phyloP scores from a whole-genome alignment of 2,888 invertebrate species.

The Yponomeuta malinellus region DNA sequence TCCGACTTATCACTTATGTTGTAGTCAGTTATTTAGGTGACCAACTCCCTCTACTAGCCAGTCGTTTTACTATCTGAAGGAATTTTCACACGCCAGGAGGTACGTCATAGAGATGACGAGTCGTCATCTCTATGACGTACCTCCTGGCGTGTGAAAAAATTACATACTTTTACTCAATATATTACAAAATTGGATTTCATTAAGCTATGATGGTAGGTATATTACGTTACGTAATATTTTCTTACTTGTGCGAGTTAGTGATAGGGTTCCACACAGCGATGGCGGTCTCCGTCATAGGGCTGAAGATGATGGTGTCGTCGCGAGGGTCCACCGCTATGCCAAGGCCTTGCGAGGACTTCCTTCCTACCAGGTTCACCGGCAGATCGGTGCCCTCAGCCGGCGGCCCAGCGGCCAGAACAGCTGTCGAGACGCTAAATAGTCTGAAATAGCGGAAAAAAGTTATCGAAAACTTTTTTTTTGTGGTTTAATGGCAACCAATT shows the following conservation, averaged over 20 bases:
- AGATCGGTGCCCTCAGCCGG: conserved; percentile 81
- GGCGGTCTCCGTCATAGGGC: conserved; percentile 87
- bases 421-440: conserved; percentile 85
- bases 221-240: not conserved
- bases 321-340: conserved; percentile 82
- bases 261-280: conserved; percentile 87
- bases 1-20: too few relatives aligned
- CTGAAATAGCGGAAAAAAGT: conserved; percentile 50
- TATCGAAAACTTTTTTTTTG: not conserved
- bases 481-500: too few relatives aligned
- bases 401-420: conserved; percentile 83
- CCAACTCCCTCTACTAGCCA: too few relatives aligned
- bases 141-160: too few relatives aligned
- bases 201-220: too few relatives aligned
- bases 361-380: conserved; percentile 85
- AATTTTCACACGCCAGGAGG: too few relatives aligned
- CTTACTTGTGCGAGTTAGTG: conserved; percentile 82
- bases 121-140: too few relatives aligned
- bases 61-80: too few relatives aligned
- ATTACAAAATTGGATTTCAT: too few relatives aligned
- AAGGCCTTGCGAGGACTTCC: conserved; percentile 89
- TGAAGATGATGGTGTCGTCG: conserved; percentile 85
- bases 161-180: too few relatives aligned
- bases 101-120: too few relatives aligned
- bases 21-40: too few relatives aligned